Base-by-base conservation (phyloP, 2,113 vertebrate genomes). In the Pantherophis guttatus region DNA sequence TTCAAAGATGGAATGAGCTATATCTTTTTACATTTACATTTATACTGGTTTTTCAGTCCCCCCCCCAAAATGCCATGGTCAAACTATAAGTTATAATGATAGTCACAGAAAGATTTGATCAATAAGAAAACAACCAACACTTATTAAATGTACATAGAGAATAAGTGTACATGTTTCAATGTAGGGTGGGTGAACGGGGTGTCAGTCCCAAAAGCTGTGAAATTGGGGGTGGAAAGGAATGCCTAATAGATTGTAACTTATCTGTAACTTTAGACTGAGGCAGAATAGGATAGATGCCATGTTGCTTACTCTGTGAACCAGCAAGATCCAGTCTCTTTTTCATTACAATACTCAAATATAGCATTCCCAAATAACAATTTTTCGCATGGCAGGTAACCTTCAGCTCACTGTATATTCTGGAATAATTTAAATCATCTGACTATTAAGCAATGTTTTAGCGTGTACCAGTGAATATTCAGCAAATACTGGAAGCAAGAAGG, bases 1-100 rank as follows among this genome's bases (percentile, higher is more conserved):
- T 98, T 98, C 97, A 97, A 98, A 98, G 98, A 26, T 95, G 95
- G 97, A 97, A 97, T 95, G 97, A 98, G 97, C 97, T 97, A 95
- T 97, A 98, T 98, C 97, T 97, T 97, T 96, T 97, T 97, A 96
- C 97, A 97, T 98, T 98, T 98, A 97, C 97, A 98, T 98, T 98
- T 97, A 98, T 97, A 97, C 96, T 97, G 93, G 95, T 95, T 97
- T 95, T 94, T 81, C 95, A 91, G 81, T 91, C 95, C 44, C 44
- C 95, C 96, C 93, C 92, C 92, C 93, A 91, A 97, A 97, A 98
- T 95, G 96, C 94, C 92, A 94, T 85, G 92, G 94, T 97, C 94
- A 96, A 97, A 94, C 95, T 97, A 85, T 94, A 97, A 98, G 96
- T 97, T 95, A 95, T 96, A 97, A 95, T 94, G 91, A 94, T 97